A percentile compares a stretch with the other conserved stretches of the same genome.
Conservation (phyloP, 2,113 vertebrate species). For the Euleptes europaea region DNA sequence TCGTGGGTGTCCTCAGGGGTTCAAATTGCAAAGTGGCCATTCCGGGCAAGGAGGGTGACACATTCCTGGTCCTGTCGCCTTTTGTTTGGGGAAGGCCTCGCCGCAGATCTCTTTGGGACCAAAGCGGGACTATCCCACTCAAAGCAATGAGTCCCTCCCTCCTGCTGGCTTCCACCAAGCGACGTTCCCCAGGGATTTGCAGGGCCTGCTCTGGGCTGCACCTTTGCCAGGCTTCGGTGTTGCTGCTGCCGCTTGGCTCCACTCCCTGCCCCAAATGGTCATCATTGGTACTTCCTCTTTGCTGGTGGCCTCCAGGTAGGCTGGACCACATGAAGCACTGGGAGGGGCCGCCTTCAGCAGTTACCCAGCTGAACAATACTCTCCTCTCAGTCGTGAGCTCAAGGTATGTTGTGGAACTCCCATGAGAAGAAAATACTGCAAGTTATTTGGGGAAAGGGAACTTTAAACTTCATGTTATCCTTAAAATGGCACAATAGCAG, state of each 20-base stretch:
- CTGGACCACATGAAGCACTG: rapidly evolving
- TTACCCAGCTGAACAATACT: constrained; percentile 16
- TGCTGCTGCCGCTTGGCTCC: not conserved
- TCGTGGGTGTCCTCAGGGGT: constrained; percentile 37
- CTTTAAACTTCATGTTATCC: rapidly evolving
- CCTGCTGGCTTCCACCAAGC: no score
- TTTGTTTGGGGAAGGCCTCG: constrained; percentile 11
- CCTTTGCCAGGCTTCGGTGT: not conserved
- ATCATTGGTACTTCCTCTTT: not conserved
- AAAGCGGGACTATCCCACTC: constrained; percentile 29
- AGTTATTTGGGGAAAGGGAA: rapidly evolving
- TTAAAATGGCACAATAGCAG: not conserved
- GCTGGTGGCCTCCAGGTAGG: rapidly evolving
- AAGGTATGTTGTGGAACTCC: constrained; percentile 21
- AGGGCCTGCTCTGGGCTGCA: not conserved
- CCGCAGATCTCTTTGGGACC: not conserved
- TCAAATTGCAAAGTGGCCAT: constrained; percentile 35
- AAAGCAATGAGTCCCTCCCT: not conserved
- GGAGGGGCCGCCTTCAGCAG: not conserved
- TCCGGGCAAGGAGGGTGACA: constrained; percentile 37
- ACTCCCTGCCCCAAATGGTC: not conserved
- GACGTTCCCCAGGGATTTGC: not conserved
- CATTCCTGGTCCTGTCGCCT: constrained; percentile 1
- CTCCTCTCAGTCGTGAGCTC: constrained; percentile 35
- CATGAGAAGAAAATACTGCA: constrained; percentile 50